Conservation (phyloP, 2,888 invertebrate species). For the Leucozona laternaria region DNA sequence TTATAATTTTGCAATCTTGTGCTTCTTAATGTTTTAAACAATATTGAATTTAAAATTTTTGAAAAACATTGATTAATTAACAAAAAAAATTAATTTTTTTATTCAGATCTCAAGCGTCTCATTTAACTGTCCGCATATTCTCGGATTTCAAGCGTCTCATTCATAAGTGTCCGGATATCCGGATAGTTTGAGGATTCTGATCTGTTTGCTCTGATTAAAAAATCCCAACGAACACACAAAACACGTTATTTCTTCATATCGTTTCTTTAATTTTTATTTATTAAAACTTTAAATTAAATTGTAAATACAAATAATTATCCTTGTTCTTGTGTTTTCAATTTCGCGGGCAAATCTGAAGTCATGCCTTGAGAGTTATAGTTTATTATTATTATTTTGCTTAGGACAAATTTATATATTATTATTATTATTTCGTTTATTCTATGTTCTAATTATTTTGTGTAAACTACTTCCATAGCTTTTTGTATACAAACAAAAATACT, state of each 20-base stretch:
- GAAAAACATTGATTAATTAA: too few species aligned
- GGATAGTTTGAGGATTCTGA: too few species aligned
- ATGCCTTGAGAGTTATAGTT: neutral
- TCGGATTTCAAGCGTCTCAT: too few species aligned
- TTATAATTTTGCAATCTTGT: too few species aligned
- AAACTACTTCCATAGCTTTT: slow-evolving; percentile 2
- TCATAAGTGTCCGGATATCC: too few species aligned
- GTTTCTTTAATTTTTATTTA: slow-evolving; percentile 51
- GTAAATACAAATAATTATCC: slow-evolving; percentile 63
- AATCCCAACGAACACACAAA: too few species aligned
- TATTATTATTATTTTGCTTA: slow-evolving; percentile 9
- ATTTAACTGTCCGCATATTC: too few species aligned
- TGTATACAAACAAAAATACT: slow-evolving; percentile 8
- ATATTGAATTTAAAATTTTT: too few species aligned
- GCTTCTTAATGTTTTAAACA: too few species aligned
- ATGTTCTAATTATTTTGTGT: neutral
- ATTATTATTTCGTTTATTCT: slow-evolving; percentile 1
- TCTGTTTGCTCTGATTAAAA: too few species aligned
- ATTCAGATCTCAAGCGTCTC: too few species aligned
- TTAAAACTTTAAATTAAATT: slow-evolving; percentile 65
- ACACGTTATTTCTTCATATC: slow-evolving; percentile 20
- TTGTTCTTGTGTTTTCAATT: slow-evolving; percentile 16
- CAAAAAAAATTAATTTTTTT: too few species aligned
- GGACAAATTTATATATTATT: neutral
- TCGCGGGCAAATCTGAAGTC: neutral